A percentile compares a stretch with the other conserved stretches of the same genome.
Evolutionary conservation across 2,797 vertebrate genomes (phyloP).

Genomic region (Scyliorhinus canicula): DNA sequence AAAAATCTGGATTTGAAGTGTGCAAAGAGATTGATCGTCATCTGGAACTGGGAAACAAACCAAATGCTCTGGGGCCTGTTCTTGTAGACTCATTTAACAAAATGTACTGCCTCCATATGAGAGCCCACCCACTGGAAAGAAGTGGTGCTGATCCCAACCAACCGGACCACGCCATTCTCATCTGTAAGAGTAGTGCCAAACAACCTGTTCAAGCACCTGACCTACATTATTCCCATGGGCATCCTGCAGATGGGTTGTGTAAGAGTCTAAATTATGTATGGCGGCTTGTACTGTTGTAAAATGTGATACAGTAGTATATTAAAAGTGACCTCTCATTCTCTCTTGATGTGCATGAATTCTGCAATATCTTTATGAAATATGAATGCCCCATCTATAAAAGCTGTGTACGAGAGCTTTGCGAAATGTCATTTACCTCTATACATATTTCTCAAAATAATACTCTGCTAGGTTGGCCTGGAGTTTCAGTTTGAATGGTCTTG

Average conservation of each 20-base stretch:
- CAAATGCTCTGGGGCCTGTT: not conserved
- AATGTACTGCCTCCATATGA: not conserved
- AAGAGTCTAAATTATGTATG: not conserved
- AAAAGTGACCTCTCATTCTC: not conserved
- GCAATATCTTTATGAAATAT: not conserved
- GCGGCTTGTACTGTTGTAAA: not conserved
- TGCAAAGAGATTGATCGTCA: too few relatives aligned
- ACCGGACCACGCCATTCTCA: not conserved
- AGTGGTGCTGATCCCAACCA: not conserved
- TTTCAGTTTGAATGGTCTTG: not conserved
- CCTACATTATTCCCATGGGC: not conserved
- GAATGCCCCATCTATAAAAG: not conserved
- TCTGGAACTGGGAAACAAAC: not conserved
- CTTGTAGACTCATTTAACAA: not conserved
- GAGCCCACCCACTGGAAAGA: not conserved
- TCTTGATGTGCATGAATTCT: not conserved
- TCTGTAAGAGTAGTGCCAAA: not conserved
- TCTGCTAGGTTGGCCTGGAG: not conserved
- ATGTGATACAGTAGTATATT: not conserved
- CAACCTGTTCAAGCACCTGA: not conserved
- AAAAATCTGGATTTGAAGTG: not conserved
- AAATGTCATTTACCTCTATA: not conserved
- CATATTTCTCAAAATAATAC: not conserved
- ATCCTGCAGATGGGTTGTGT: not conserved
- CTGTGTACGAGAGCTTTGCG: not conserved